These are phyloP conservation scores for Leguminivora glycinivorella DNA, from an alignment of 1,140 invertebrate species.

Conservation along the genomic window DNA sequence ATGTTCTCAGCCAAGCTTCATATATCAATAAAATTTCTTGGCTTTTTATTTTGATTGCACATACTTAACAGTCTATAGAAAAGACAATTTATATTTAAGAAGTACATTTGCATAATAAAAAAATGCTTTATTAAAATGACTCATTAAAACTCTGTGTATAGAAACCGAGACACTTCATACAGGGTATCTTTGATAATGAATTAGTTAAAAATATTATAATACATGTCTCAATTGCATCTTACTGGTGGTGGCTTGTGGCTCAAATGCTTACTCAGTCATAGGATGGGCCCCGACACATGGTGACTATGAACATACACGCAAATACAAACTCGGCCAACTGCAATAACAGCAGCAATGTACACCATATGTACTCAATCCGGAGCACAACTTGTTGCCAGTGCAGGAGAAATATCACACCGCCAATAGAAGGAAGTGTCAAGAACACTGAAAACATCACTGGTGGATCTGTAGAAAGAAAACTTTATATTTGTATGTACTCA, in stretches of 20 bases:
- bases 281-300: slow-evolving; percentile 83
- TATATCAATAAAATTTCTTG: neutral
- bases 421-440: slow-evolving; percentile 88
- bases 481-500: too few species aligned
- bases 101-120: neutral
- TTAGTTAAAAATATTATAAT: too few species aligned
- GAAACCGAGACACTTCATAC: too few species aligned
- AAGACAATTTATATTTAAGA: neutral
- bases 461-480: slow-evolving; percentile 77
- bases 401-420: slow-evolving; percentile 90
- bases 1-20: too few species aligned
- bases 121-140: too few species aligned
- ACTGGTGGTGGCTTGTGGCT: neutral
- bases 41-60: neutral
- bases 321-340: slow-evolving; percentile 88
- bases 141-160: too few species aligned
- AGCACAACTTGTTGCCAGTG: slow-evolving; percentile 92
- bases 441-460: slow-evolving; percentile 89
- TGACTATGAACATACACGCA: slow-evolving; percentile 86
- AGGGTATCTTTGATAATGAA: too few species aligned
- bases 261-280: slow-evolving; percentile 61
- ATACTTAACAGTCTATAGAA: neutral
- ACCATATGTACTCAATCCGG: slow-evolving; percentile 90
- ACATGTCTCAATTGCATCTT: too few species aligned
- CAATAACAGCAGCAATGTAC: slow-evolving; percentile 88